phyloP scores from a whole-genome alignment of 2,113 vertebrate species.

The Istiophorus platypterus region DNA sequence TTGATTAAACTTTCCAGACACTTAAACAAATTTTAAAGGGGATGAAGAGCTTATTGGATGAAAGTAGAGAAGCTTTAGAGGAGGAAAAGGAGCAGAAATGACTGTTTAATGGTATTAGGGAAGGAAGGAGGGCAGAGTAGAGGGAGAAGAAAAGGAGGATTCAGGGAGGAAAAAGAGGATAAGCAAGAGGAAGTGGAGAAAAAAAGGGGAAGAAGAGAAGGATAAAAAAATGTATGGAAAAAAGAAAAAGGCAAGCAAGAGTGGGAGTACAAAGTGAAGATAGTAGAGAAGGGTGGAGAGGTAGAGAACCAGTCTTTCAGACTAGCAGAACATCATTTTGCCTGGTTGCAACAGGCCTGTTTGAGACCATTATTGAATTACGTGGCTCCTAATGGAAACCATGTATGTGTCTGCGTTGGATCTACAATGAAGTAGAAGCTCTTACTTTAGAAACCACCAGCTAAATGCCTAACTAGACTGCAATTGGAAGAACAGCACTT shows the following conservation, averaged over 20 bases:
- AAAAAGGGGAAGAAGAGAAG: not conserved
- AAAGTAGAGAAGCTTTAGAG: not conserved
- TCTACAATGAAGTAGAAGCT: slow-evolving; percentile 55
- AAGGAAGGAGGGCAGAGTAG: not conserved
- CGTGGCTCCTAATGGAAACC: slow-evolving; percentile 72
- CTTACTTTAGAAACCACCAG: slow-evolving; percentile 50
- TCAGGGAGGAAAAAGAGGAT: not conserved
- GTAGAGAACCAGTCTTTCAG: slow-evolving; percentile 37
- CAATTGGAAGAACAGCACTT: slow-evolving; percentile 7
- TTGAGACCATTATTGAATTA: slow-evolving; percentile 76
- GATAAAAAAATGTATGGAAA: not conserved
- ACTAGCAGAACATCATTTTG: slow-evolving; percentile 51
- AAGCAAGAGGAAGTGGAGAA: not conserved
- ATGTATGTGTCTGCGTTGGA: slow-evolving; percentile 59
- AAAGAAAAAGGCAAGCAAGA: not conserved
- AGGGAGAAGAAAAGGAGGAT: not conserved
- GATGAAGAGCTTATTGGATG: not conserved
- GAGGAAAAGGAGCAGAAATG: not conserved
- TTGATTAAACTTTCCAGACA: slow-evolving; percentile 31
- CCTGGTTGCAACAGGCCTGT: slow-evolving; percentile 56
- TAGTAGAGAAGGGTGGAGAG: slow-evolving; percentile 10
- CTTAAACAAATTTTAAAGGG: slow-evolving; percentile 8
- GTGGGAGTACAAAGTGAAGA: not conserved
- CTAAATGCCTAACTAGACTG: slow-evolving; percentile 19
- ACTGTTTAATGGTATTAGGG: not conserved